phyloP scores from a whole-genome alignment of 2,797 vertebrate genomes.

The Morelia viridis region DNA sequence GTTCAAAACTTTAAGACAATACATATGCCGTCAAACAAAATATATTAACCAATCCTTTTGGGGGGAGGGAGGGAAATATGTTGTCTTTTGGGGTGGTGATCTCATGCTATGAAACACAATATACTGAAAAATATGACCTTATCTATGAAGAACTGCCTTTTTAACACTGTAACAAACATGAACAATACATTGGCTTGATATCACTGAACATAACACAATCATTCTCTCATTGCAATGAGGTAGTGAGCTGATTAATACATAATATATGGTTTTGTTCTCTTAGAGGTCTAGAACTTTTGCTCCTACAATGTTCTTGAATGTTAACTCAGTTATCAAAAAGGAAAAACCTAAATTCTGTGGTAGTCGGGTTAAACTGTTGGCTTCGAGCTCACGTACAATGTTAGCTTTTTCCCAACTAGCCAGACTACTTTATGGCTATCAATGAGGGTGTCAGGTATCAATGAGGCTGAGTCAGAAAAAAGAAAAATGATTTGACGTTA shows the following conservation, averaged over 20 bases:
- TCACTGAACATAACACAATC: constrained; percentile 38
- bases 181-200: not conserved
- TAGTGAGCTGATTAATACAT: constrained; percentile 59
- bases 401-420: not conserved
- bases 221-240: constrained; percentile 61
- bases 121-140: constrained; percentile 47
- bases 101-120: not conserved
- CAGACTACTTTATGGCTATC: not conserved
- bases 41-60: not conserved
- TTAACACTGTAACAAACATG: constrained; percentile 29
- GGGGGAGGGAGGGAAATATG: not conserved
- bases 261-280: constrained; percentile 21
- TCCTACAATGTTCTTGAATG: constrained; percentile 5
- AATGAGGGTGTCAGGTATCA: too few relatives aligned
- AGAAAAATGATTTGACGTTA: not conserved
- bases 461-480: not conserved
- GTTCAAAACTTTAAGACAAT: not conserved
- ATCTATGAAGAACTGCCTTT: constrained; percentile 36
- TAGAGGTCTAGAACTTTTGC: constrained; percentile 38
- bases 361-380: not conserved
- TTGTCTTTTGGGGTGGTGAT: not conserved
- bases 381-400: not conserved
- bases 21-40: not conserved
- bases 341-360: not conserved
- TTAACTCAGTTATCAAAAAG: constrained; percentile 1